Evolutionary conservation across 2,113 vertebrate genomes (phyloP).

Genomic region (Bolborhynchus lineola): DNA sequence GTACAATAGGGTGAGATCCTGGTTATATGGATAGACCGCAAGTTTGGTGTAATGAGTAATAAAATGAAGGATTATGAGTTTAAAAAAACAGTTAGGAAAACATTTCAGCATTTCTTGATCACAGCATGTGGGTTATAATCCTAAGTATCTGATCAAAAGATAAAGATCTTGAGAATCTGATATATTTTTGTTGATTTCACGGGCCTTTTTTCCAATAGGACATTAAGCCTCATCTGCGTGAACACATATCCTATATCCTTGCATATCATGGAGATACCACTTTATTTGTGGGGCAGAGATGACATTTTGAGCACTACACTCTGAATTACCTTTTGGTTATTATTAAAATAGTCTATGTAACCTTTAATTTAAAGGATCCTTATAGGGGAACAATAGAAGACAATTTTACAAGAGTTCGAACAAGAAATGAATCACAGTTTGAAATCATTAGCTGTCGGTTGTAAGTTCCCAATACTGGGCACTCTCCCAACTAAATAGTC

Average conservation of each 20-base stretch:
- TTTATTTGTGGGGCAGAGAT: not conserved
- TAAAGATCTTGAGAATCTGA: not conserved
- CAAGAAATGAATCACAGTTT: slow-evolving; percentile 8
- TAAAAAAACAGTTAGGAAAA: not conserved
- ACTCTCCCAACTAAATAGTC: not conserved
- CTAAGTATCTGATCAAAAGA: not conserved
- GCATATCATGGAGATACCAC: not conserved
- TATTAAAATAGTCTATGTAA: not conserved
- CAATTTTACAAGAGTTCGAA: not conserved
- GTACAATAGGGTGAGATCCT: not conserved
- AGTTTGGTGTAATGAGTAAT: not conserved
- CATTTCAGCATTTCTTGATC: not conserved
- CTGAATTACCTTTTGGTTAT: not conserved
- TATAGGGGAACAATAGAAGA: not conserved
- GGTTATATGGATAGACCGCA: not conserved
- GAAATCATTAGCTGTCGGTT: not conserved
- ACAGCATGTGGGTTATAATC: not conserved
- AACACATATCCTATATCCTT: not conserved
- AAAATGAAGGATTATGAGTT: not conserved
- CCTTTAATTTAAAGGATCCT: not conserved
- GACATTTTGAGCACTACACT: not conserved
- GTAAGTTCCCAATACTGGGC: not conserved
- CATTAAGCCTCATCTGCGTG: not conserved
- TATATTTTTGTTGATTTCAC: not conserved
- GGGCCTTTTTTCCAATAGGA: not conserved